Percentiles rank a stretch among this genome's conserved stretches.
Evolutionary conservation across 2,888 invertebrate genomes (phyloP).

Genomic region (Melanostoma scalare): DNA sequence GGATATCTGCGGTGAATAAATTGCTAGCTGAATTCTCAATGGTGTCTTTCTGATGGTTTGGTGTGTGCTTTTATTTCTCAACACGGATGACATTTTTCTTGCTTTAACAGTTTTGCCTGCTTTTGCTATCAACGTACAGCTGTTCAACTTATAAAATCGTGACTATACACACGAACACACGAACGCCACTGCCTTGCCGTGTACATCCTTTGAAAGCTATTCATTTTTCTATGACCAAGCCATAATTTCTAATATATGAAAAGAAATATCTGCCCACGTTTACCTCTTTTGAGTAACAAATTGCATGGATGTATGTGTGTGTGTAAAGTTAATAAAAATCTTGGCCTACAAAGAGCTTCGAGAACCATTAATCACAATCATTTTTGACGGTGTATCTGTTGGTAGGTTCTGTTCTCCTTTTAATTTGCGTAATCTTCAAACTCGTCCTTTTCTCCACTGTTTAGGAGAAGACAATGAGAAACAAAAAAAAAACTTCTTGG

Average conservation of each 20-base stretch:
- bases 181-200: slow-evolving; percentile 1
- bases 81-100: slow-evolving; percentile 50
- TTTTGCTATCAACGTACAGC: neutral
- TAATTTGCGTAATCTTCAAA: slow-evolving; percentile 67
- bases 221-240: slow-evolving; percentile 36
- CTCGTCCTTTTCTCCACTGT: neutral
- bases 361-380: slow-evolving; percentile 70
- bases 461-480: neutral
- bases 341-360: slow-evolving; percentile 52
- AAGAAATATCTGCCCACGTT: slow-evolving; percentile 1
- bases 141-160: slow-evolving; percentile 52
- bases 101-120: slow-evolving; percentile 24
- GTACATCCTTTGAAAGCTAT: slow-evolving; percentile 17
- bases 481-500: slow-evolving; percentile 38
- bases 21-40: slow-evolving; percentile 66
- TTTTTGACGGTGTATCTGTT: slow-evolving; percentile 11
- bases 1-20: slow-evolving; percentile 69
- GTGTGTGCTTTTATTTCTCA: slow-evolving; percentile 34
- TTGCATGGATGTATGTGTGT: slow-evolving; percentile 10
- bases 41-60: slow-evolving; percentile 25
- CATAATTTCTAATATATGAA: slow-evolving; percentile 61
- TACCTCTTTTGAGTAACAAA: slow-evolving; percentile 10
- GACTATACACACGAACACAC: slow-evolving; percentile 36
- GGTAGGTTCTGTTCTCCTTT: slow-evolving; percentile 31
- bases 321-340: slow-evolving; percentile 66